Base-by-base conservation (phyloP, 2,888 invertebrate genomes). In the Dolichomitus sp. region DNA sequence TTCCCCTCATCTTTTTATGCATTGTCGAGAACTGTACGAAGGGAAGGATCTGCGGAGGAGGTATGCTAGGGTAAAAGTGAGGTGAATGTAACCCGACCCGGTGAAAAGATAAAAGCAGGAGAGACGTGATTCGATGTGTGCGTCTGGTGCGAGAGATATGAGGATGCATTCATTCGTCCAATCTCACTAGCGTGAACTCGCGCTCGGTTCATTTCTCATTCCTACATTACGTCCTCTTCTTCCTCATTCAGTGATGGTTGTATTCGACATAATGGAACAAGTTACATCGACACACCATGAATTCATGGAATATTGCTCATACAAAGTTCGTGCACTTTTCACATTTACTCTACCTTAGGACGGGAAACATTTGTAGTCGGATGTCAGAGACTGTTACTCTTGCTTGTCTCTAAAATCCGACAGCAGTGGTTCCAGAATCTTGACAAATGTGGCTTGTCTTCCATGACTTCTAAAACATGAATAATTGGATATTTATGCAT, bases 101-200 rank as follows among this genome's bases (percentile, higher is more conserved):
- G n/a, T 42, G 73, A 4, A 57, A 66, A 37, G 57, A 79, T 57
- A 79, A 66, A 66, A 65, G 19, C 5, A 57, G 33, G 6, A 48
- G 27, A 6, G 48, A 33, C 27, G 48, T 17, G 57, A 76, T 68
- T 27, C 23, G 57, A 45, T 7, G 33, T 48, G 12, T 61, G 27
- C 27, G 37, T 9, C 17, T 54, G 73, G 66, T 80, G 33, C 68
- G 68, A 52, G 61, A 80, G 74, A 74, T 74, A 74, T 74, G 54
- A 68, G 59, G 17, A 33, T 37, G 69, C 61, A 69, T 80, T 74
- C 61, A 73, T 17, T 54, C 68, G 73, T 23, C 66, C 79, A 80
- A 80, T 80, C 73, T 48, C 54, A 66, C 14, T 54, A 37, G 9
- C 59, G 19, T 50, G 66, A 79, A 79, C 79, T 73, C 66, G 17